Evolutionary conservation across 2,888 invertebrate genomes (phyloP), one percentile per base, ranked within the genome.

Genomic region (Trichacis sp.): DNA sequence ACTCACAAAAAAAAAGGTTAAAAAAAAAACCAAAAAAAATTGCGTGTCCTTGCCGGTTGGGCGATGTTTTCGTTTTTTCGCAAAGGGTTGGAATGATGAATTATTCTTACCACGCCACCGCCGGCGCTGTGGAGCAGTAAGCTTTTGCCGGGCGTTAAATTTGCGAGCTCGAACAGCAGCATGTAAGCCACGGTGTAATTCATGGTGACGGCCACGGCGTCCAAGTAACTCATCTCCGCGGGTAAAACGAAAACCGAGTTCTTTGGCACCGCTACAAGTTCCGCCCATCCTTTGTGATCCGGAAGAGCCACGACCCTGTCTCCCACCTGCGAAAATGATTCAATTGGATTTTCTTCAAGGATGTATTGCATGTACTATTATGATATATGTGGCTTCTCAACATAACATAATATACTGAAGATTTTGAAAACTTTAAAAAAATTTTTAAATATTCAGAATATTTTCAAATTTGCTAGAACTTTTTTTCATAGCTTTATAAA

Each of bases 111-210:
- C 88, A 95, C 93, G 64, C 94, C 94, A 63, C 95, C 95, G 29
- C 94, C 95, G 74, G 93, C 93, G 29, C 94, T 94, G 83, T 95
- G 94, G 11, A 95, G 88, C 61, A 95, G 87, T 8, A 95, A 87
- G 68, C 91, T 92, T 86, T 94, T 93, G 71, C 93, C 94, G 29
- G 91, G 88, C 11, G 90, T 87, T 47, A 95, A 86, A 73, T 91
- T 91, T 56, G 92, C 93, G 84, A 94, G 87, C 81, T 95, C 94
- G 85, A 94, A 94, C 51, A 96, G 89, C 74, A 95, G 87, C 75
- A 94, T 90, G 82, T 95, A 91, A 15, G 95, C 95, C 5, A 95
- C 92, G 68, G 93, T 89, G 84, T 93, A 95, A 85, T 94, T 94
- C 88, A 95, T 91, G 70, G 94, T 92, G 76, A 94, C 88, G 14